Percentiles rank a stretch among this genome's conserved stretches.
Conservation (phyloP, 2,797 vertebrate species). For the Knipowitschia caucasica region DNA sequence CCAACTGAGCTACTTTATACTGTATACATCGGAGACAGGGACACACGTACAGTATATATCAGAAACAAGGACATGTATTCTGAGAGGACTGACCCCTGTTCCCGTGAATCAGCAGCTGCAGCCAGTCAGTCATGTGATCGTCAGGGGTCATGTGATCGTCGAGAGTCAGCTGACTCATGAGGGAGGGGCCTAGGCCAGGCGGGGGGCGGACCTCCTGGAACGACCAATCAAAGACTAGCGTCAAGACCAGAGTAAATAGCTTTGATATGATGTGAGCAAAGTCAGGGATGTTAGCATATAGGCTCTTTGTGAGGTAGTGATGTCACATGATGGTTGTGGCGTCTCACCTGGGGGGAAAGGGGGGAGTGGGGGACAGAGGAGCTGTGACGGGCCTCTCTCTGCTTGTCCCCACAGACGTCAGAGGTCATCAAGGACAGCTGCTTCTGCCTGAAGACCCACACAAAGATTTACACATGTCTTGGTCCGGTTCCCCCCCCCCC, state of each 20-base stretch:
- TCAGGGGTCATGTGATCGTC: constrained; percentile 43
- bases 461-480: neutral
- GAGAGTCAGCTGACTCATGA: constrained; percentile 47
- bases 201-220: constrained; percentile 31
- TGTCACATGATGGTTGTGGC: too few species aligned
- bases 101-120: constrained; percentile 67
- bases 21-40: too few species aligned
- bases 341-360: constrained; percentile 40
- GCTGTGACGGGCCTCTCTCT: constrained; percentile 45
- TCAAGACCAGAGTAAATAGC: neutral
- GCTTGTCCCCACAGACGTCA: constrained; percentile 46
- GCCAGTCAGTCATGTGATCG: constrained; percentile 70
- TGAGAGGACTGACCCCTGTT: constrained; percentile 43
- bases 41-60: too few species aligned
- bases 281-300: too few species aligned
- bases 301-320: too few species aligned
- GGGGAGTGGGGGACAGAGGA: constrained; percentile 55
- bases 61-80: too few species aligned
- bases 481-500: too few species aligned
- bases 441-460: constrained; percentile 55
- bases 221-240: too few species aligned
- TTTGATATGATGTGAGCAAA: neutral
- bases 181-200: constrained; percentile 59
- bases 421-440: constrained; percentile 63
- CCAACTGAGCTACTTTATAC: too few species aligned